Conservation (phyloP, 1,140 invertebrate genomes). For the Camponotus pennsylvanicus region DNA sequence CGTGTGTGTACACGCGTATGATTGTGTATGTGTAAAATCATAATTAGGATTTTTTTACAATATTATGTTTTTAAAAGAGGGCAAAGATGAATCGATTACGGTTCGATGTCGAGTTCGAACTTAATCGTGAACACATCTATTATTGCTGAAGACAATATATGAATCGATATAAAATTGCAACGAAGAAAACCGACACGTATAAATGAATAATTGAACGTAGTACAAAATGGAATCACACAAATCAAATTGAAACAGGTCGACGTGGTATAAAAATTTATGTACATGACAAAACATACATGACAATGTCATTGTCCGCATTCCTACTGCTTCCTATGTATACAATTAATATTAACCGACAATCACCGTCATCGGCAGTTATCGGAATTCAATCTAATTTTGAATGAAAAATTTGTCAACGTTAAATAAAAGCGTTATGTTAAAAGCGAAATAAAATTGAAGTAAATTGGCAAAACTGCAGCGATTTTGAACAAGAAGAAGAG, state of each 20-base stretch:
- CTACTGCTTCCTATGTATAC: too few relatives aligned
- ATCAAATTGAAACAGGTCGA: slow-evolving; percentile 9
- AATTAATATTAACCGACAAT: too few relatives aligned
- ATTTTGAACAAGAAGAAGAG: too few relatives aligned
- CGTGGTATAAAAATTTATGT: not conserved
- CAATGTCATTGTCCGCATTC: too few relatives aligned
- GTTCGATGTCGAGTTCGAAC: not conserved
- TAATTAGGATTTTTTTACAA: slow-evolving; percentile 34
- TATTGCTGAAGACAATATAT: slow-evolving; percentile 70
- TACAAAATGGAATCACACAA: not conserved
- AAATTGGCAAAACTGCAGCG: too few relatives aligned
- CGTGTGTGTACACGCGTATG: not conserved
- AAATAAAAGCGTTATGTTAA: too few relatives aligned
- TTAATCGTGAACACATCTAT: slow-evolving; percentile 22
- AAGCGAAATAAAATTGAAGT: too few relatives aligned
- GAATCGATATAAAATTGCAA: slow-evolving; percentile 6
- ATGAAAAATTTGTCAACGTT: too few relatives aligned
- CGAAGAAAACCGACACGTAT: not conserved
- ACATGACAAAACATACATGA: too few relatives aligned
- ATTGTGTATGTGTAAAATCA: slow-evolving; percentile 32
- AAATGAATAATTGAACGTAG: not conserved
- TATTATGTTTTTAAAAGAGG: slow-evolving; percentile 13
- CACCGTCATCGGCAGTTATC: too few relatives aligned
- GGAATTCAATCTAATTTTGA: too few relatives aligned
- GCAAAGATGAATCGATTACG: not conserved